Percentiles rank a stretch among this genome's conserved stretches.
Conservation (phyloP, 2,113 vertebrate species). For the Tyto alba region DNA sequence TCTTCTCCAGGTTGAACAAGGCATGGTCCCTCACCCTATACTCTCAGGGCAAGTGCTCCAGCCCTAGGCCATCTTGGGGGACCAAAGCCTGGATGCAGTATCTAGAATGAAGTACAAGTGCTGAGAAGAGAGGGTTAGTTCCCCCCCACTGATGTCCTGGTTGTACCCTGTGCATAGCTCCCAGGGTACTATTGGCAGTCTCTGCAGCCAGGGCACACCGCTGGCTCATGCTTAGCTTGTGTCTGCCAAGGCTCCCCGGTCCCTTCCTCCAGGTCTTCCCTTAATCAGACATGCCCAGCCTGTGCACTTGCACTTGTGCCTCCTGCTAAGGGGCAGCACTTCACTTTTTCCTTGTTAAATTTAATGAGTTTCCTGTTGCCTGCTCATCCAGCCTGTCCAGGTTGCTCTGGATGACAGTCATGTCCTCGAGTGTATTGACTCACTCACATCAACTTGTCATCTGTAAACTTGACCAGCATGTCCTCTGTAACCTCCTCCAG, state of each 20-base stretch:
- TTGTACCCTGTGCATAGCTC: background rate
- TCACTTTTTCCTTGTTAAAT: background rate
- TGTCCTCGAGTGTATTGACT: background rate
- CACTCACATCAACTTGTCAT: background rate
- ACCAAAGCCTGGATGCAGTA: background rate
- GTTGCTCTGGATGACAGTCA: background rate
- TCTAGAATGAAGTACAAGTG: background rate
- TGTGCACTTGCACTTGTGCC: background rate
- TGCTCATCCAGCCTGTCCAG: background rate
- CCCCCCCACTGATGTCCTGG: background rate
- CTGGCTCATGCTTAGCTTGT: background rate
- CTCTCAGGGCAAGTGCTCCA: background rate
- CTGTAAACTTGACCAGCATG: background rate
- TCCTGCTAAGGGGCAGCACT: background rate
- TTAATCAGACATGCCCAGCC: background rate
- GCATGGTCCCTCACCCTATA: background rate
- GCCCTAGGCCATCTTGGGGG: no score
- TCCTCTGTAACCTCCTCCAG: background rate
- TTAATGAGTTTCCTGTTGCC: background rate
- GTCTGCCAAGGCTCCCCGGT: background rate
- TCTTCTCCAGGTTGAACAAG: background rate
- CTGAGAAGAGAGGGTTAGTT: background rate
- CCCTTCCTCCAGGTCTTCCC: background rate
- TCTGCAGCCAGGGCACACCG: background rate
- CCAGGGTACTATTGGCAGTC: fast-evolving